These are phyloP conservation scores for Dicyrtoma fusca DNA, from an alignment of 2,888 invertebrate genomes.

Conservation along the genomic window DNA sequence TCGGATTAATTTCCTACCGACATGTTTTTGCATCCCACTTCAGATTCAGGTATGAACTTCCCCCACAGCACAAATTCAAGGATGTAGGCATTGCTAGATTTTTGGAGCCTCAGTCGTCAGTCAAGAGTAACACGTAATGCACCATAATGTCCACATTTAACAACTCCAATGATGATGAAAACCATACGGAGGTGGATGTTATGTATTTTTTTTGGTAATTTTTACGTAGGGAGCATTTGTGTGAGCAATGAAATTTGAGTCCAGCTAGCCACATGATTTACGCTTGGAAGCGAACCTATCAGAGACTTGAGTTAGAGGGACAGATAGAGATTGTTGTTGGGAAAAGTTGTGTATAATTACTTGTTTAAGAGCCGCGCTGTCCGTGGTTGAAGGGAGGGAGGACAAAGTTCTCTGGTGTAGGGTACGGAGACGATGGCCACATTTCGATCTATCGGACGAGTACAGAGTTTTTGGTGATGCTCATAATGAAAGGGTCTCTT, in stretches of 20 bases:
- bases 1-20: too few relatives aligned
- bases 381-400: constrained; percentile 10
- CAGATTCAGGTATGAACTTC: too few relatives aligned
- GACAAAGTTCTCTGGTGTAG: background rate
- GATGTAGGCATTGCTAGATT: constrained; percentile 6
- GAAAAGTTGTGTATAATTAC: background rate
- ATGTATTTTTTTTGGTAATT: background rate
- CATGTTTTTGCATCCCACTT: too few relatives aligned
- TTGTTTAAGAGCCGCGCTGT: background rate
- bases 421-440: background rate
- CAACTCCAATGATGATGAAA: constrained; percentile 15
- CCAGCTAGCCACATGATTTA: background rate
- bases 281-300: constrained; percentile 1
- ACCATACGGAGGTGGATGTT: constrained; percentile 1
- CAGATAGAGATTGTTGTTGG: constrained; percentile 12
- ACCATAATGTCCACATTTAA: constrained; percentile 5
- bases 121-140: too few relatives aligned
- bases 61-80: too few relatives aligned
- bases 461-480: constrained; percentile 10
- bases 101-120: background rate
- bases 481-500: constrained; percentile 37
- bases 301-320: background rate
- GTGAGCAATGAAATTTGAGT: background rate
- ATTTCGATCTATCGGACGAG: background rate
- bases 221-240: constrained; percentile 20